phyloP scores from a whole-genome alignment of 1,140 invertebrate species.

The Ooceraea biroi region DNA sequence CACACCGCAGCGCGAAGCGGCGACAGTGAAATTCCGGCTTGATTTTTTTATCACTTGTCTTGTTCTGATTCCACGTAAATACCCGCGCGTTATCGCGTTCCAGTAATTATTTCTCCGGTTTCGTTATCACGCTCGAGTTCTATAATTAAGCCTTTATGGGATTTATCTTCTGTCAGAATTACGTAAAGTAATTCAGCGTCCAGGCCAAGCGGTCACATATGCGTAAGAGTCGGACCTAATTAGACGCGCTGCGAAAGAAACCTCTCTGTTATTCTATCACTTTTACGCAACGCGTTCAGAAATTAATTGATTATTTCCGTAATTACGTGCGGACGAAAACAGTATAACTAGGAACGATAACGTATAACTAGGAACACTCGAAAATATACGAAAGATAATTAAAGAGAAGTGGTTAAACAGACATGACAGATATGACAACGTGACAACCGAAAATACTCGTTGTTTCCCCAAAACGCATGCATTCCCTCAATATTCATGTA shows the following conservation, averaged over 20 bases:
- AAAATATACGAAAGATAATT: background rate
- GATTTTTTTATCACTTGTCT: constrained; percentile 28
- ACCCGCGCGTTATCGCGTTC: constrained; percentile 21
- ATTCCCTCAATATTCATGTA: no score
- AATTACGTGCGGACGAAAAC: background rate
- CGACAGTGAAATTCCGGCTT: constrained; percentile 25
- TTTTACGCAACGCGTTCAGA: constrained; percentile 12
- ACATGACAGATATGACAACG: background rate
- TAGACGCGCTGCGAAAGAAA: background rate
- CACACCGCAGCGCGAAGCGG: background rate
- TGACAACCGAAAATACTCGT: background rate
- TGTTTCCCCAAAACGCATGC: background rate
- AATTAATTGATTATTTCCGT: constrained; percentile 46
- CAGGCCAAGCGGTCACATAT: constrained; percentile 31
- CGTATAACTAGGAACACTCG: background rate
- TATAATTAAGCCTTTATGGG: constrained; percentile 69
- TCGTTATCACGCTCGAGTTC: constrained; percentile 56
- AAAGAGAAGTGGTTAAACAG: background rate
- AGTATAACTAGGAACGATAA: background rate
- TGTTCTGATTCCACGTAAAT: constrained; percentile 13
- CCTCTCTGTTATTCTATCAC: background rate
- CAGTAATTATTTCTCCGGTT: constrained; percentile 66
- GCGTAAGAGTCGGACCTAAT: constrained; percentile 26
- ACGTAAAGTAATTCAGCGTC: constrained; percentile 70
- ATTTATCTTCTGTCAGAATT: constrained; percentile 70